Conservation (phyloP, 2,113 vertebrate species). For the Malaclemys terrapin region DNA sequence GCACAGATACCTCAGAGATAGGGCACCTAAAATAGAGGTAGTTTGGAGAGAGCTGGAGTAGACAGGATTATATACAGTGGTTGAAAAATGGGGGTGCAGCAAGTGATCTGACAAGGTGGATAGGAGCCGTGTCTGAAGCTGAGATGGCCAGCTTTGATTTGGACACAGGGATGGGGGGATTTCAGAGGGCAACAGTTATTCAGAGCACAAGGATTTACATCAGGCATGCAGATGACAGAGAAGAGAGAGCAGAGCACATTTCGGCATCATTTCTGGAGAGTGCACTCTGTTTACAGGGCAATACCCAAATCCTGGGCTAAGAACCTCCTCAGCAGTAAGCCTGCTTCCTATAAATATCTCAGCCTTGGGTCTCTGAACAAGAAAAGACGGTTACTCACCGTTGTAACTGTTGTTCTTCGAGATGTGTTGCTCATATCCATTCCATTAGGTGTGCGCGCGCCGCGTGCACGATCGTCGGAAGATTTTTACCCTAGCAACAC, state of each 20-base stretch:
- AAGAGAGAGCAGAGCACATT: neutral
- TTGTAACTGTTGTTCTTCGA: too few species aligned
- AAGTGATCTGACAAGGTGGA: neutral
- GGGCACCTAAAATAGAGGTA: neutral
- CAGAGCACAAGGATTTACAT: neutral
- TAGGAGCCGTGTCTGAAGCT: neutral
- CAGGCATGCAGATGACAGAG: neutral
- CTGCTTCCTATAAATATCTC: neutral
- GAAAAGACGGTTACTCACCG: too few species aligned
- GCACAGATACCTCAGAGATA: neutral
- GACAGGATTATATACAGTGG: neutral
- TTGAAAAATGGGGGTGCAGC: accelerated
- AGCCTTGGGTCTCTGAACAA: neutral
- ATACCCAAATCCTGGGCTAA: neutral
- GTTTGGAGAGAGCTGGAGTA: neutral
- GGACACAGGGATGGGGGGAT: neutral
- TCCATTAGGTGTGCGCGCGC: too few species aligned
- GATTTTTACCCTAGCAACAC: too few species aligned
- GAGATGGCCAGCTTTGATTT: neutral
- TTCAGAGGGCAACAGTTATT: neutral
- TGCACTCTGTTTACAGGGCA: neutral
- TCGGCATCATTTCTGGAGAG: neutral
- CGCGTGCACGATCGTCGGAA: too few species aligned
- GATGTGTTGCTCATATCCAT: too few species aligned
- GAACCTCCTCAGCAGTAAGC: neutral